Conservation (phyloP, 2,888 invertebrate species). For the Plemyria rubiginata region DNA sequence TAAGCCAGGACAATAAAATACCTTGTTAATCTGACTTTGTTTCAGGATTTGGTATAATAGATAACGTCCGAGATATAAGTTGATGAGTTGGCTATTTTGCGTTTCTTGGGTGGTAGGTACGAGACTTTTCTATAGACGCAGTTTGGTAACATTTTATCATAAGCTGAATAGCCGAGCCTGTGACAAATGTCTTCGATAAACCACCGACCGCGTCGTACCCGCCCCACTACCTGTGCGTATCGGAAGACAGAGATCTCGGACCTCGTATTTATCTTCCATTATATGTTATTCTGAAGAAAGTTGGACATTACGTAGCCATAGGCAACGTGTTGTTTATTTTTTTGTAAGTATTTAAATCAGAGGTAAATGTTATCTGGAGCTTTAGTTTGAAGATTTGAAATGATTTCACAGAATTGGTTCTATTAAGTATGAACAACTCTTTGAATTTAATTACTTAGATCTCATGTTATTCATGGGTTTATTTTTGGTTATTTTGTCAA, state of each 20-base stretch:
- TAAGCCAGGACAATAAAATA: slow-evolving; percentile 45
- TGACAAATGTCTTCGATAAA: slow-evolving; percentile 64
- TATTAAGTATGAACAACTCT: background rate
- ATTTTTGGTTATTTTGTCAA: no score
- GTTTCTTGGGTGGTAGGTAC: slow-evolving; percentile 9
- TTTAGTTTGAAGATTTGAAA: slow-evolving; percentile 7
- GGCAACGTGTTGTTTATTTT: slow-evolving; percentile 40
- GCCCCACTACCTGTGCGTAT: slow-evolving; percentile 62
- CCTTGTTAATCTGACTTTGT: slow-evolving; percentile 39
- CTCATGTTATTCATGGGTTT: no score
- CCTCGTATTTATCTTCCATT: slow-evolving; percentile 67
- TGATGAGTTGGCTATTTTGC: slow-evolving; percentile 20
- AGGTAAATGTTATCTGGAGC: slow-evolving; percentile 9
- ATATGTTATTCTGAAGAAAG: slow-evolving; percentile 64
- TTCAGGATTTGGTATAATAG: slow-evolving; percentile 34
- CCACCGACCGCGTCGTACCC: slow-evolving; percentile 51
- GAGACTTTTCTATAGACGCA: slow-evolving; percentile 22
- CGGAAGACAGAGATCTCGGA: slow-evolving; percentile 55
- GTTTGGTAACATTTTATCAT: slow-evolving; percentile 52
- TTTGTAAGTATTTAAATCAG: slow-evolving; percentile 29
- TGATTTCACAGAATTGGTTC: background rate
- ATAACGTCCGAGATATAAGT: slow-evolving; percentile 35
- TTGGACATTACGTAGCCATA: slow-evolving; percentile 48
- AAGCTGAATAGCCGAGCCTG: slow-evolving; percentile 53
- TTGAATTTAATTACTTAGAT: background rate